Conservation (phyloP, 2,113 vertebrate species). For the Chaetodon trifascialis region DNA sequence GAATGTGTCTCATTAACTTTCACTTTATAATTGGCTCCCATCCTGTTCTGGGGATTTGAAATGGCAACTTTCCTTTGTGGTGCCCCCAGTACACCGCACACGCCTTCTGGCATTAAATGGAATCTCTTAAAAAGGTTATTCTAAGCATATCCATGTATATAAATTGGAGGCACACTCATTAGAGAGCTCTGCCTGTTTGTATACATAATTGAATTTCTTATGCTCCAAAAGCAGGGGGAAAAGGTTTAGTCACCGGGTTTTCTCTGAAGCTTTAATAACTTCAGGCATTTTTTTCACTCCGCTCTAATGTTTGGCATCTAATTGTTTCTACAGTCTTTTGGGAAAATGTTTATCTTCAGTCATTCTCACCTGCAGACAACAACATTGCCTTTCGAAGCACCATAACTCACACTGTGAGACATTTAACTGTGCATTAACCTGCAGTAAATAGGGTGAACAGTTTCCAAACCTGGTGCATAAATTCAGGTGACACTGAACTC, state of each 20-base stretch:
- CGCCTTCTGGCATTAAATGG: constrained; percentile 20
- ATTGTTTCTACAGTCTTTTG: background rate
- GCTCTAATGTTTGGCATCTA: background rate
- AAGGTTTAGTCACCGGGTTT: constrained; percentile 6
- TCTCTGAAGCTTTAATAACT: background rate
- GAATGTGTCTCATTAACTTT: constrained; percentile 56
- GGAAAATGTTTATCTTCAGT: background rate
- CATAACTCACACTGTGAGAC: background rate
- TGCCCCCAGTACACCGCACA: background rate
- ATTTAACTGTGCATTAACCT: background rate
- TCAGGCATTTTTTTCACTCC: background rate
- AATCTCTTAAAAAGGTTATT: constrained; percentile 42
- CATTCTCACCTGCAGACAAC: background rate
- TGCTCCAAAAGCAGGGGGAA: constrained; percentile 4
- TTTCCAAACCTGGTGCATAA: background rate
- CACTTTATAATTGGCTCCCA: constrained; percentile 60
- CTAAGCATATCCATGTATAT: constrained; percentile 18
- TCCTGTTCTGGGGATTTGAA: constrained; percentile 54
- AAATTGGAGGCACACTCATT: constrained; percentile 31
- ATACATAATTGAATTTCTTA: constrained; percentile 39
- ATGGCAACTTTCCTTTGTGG: constrained; percentile 38
- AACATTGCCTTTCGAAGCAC: background rate
- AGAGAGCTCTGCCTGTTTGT: constrained; percentile 48
- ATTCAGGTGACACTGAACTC: too few relatives aligned
- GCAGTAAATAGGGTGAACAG: background rate